Conservation (phyloP, 2,888 invertebrate species). For the Cephus pulcher region DNA sequence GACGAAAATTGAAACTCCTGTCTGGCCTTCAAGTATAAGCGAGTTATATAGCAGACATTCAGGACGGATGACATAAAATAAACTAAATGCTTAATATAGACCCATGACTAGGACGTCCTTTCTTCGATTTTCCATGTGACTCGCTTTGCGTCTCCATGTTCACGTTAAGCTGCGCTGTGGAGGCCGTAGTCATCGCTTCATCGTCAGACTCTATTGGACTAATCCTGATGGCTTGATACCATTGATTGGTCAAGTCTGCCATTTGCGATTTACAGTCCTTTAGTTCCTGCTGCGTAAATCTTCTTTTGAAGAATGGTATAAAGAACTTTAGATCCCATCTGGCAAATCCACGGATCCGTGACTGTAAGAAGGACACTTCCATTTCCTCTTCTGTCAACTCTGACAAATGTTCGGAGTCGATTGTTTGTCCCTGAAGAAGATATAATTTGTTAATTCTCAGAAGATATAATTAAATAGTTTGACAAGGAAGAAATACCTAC, state of each 20-base stretch:
- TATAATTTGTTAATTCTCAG: not conserved
- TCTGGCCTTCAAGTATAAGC: not conserved
- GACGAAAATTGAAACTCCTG: not conserved
- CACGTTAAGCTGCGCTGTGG: conserved; percentile 55
- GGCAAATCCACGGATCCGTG: conserved; percentile 87
- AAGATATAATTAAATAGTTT: not conserved
- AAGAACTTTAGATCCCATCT: conserved; percentile 93
- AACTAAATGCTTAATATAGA: conserved; percentile 61
- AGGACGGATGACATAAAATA: conserved; percentile 2
- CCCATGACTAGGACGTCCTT: conserved; percentile 50
- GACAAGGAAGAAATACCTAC: conserved; percentile 54
- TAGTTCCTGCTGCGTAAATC: conserved; percentile 94
- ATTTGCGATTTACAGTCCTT: conserved; percentile 97
- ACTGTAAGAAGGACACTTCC: conserved; percentile 87
- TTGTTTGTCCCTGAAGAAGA: conserved; percentile 79
- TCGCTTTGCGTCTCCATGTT: conserved; percentile 38
- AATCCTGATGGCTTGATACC: conserved; percentile 96
- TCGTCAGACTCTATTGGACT: conserved; percentile 89
- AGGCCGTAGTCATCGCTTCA: conserved; percentile 68
- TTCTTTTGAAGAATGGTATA: conserved; percentile 94
- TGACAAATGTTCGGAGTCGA: conserved; percentile 93
- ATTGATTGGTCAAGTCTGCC: conserved; percentile 95
- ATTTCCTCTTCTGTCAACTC: conserved; percentile 94
- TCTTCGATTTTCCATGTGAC: conserved; percentile 19
- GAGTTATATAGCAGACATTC: not conserved